Conservation (phyloP, 2,888 invertebrate genomes). For the Chymomyza fuscimana region DNA sequence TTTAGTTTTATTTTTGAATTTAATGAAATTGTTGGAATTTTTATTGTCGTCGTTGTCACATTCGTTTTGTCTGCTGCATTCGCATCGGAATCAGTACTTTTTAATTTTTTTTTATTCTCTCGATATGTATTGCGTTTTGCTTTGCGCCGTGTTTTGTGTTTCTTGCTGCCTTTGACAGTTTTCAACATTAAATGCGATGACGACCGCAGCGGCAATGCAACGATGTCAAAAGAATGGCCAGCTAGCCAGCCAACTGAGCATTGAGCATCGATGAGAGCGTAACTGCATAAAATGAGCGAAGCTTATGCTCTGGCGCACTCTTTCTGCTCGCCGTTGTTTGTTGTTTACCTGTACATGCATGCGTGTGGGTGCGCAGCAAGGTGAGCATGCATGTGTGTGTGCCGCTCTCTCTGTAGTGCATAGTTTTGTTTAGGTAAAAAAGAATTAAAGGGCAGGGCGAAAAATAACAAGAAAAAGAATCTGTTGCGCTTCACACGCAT, state of each 20-base stretch:
- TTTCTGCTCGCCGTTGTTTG: conserved; percentile 32
- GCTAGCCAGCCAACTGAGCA: background rate
- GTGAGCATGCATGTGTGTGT: background rate
- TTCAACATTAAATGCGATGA: conserved; percentile 67
- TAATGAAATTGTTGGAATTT: conserved; percentile 36
- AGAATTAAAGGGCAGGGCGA: conserved; percentile 67
- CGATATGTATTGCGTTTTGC: conserved; percentile 41
- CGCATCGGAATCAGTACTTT: conserved; percentile 55
- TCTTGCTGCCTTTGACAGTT: conserved; percentile 67
- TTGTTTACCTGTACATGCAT: conserved; percentile 59
- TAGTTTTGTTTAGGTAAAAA: conserved; percentile 66
- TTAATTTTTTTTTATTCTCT: conserved; percentile 10
- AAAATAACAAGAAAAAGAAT: conserved; percentile 65
- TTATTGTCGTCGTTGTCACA: conserved; percentile 68
- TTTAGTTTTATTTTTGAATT: conserved; percentile 42
- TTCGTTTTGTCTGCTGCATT: conserved; percentile 70
- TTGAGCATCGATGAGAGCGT: background rate
- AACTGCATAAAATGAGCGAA: background rate
- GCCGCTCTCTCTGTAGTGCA: background rate
- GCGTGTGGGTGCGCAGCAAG: background rate
- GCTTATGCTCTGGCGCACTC: conserved; percentile 27
- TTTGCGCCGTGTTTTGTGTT: conserved; percentile 46
- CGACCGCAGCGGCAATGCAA: conserved; percentile 25
- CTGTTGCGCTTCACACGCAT: conserved; percentile 71
- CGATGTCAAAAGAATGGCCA: background rate